Evolutionary conservation across 2,888 invertebrate species (phyloP).

Genomic region (Zaprionus bogoriensis): DNA sequence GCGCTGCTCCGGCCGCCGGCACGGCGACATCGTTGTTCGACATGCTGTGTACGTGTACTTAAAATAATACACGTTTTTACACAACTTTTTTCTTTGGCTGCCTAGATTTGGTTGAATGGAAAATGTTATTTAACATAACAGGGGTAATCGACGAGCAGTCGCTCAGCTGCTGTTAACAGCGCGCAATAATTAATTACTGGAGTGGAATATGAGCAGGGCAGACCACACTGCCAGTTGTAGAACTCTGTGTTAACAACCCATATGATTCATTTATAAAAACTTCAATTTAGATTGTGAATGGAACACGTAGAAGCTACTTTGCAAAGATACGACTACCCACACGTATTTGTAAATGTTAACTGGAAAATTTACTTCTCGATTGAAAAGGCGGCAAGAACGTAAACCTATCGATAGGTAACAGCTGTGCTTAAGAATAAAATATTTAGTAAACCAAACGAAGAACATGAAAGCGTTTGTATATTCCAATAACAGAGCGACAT

Average conservation of each 20-base stretch:
- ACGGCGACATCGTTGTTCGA: conserved; percentile 53
- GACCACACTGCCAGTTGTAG: too few species aligned
- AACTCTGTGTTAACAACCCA: neutral
- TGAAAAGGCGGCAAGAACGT: neutral
- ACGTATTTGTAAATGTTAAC: neutral
- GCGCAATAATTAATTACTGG: neutral
- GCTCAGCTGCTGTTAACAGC: conserved; percentile 6
- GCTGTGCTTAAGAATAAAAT: neutral
- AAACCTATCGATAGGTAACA: neutral
- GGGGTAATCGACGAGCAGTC: neutral
- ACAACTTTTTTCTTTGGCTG: conserved; percentile 41
- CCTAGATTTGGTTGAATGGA: conserved; percentile 34
- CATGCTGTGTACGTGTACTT: conserved; percentile 59
- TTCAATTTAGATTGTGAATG: neutral
- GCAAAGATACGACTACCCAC: neutral
- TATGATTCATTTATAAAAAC: neutral
- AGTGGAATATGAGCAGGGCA: neutral
- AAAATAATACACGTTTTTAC: conserved; percentile 53
- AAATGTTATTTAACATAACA: conserved; percentile 42
- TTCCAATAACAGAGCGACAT: too few species aligned
- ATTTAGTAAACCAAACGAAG: too few species aligned
- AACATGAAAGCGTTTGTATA: too few species aligned
- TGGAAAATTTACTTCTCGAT: neutral
- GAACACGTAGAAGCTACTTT: neutral
- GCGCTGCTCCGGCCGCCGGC: conserved; percentile 39